Evolutionary conservation across 2,888 invertebrate genomes (phyloP), one percentile per base, ranked within the genome.

Genomic region (Spodoptera littoralis): DNA sequence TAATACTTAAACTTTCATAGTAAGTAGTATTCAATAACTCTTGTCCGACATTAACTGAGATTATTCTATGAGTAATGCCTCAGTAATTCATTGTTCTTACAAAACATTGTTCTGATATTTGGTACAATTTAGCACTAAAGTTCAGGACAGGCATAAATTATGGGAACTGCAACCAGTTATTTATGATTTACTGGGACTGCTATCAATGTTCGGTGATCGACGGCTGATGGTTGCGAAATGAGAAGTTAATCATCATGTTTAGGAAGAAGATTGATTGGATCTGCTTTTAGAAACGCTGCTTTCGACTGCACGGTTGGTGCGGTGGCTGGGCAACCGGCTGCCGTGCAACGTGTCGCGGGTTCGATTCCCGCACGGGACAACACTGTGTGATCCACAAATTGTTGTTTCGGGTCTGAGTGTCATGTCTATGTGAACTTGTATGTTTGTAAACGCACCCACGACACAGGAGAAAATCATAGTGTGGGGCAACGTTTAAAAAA

Each of bases 141-240:
- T 90, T 90, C 90, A 91, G 84, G 69, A 82, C 69, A 79, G 65
- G 72, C 82, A 87, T 89, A 90, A 88, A 90, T 88, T 83, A 82
- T 76, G 45, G 56, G 62, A 73, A 86, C 83, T 83, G 83, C 84
- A 84, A 79, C 83, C 82, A 81, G 81, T 84, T 85, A 76, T 84
- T 70, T 72, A 61, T 79, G 81, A 85, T 85, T 80, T 82, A 84
- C 70, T 81, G 60, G 58, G 60, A 69, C 67, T 61, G 22, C 44
- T 55, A 50, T 69, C 24, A 18, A 41, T 49, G 52, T 45, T 48
- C 9, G 18, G 18, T 69, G 54, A 57, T 54, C 6, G 18, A 64
- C 60, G 3, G 36, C 8, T 27, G 42, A 18, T 22, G 6, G 42
- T 41, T 45, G 27, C 5, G 45, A 30, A 56, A 52, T 41, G 36